These are phyloP conservation scores for Perdix hodgsoniae DNA, from an alignment of 2,797 vertebrate species.

Conservation along the genomic window DNA sequence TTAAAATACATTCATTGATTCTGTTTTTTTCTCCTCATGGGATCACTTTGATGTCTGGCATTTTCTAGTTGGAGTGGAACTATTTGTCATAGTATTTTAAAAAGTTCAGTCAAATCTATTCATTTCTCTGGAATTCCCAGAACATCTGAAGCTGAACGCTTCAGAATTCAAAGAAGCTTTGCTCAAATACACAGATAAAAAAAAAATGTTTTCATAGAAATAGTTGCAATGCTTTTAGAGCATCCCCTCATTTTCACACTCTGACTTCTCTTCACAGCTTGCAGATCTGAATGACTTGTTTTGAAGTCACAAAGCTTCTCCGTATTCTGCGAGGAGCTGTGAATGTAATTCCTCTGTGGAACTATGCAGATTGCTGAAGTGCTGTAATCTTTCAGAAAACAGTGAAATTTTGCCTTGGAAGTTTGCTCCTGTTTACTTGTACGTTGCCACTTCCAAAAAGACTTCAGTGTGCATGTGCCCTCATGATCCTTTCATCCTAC, in stretches of 20 bases:
- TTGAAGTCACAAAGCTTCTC: background rate
- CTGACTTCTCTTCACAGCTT: background rate
- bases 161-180: slow-evolving; percentile 12
- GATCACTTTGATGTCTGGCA: background rate
- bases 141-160: slow-evolving; percentile 8
- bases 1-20: background rate
- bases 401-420: background rate
- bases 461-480: fast-evolving
- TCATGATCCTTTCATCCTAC: fast-evolving
- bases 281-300: background rate
- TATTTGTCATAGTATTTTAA: slow-evolving; percentile 8
- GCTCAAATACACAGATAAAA: background rate
- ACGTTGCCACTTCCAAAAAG: background rate
- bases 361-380: background rate
- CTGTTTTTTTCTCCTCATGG: slow-evolving; percentile 1
- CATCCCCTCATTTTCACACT: background rate
- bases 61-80: slow-evolving; percentile 2
- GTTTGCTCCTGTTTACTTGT: background rate
- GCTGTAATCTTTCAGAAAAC: background rate
- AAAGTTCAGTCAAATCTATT: background rate
- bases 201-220: slow-evolving; percentile 5
- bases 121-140: background rate
- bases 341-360: background rate
- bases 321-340: background rate
- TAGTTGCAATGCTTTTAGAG: background rate